phyloP scores from a whole-genome alignment of 2,113 vertebrate species.

The Panthera uncia region DNA sequence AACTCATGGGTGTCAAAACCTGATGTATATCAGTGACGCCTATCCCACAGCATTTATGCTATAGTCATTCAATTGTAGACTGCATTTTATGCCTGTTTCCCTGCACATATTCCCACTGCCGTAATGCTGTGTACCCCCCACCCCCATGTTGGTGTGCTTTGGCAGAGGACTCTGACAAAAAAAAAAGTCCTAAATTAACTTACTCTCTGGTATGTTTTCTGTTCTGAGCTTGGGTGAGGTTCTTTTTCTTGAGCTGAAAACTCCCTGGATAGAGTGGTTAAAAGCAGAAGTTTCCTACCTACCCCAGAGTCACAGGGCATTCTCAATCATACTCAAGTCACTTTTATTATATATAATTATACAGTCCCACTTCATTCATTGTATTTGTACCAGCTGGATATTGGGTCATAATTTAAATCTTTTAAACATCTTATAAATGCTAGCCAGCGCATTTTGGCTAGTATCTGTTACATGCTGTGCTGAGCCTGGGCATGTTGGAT shows the following conservation, averaged over 20 bases:
- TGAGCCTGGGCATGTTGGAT: background rate
- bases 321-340: background rate
- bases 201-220: background rate
- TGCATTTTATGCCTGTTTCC: background rate
- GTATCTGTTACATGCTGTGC: background rate
- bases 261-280: background rate
- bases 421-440: constrained; percentile 25
- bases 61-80: background rate
- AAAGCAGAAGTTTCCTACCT: constrained; percentile 2
- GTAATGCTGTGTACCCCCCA: background rate
- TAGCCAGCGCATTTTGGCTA: background rate
- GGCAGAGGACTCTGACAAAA: background rate
- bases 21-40: background rate
- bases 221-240: background rate
- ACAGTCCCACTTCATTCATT: background rate
- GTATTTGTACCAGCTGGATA: background rate
- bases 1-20: background rate
- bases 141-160: background rate
- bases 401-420: constrained; percentile 22
- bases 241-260: constrained; percentile 33
- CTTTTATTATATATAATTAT: background rate
- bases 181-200: background rate
- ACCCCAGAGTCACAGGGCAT: background rate
- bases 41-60: background rate
- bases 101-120: background rate